phyloP scores from a whole-genome alignment of 30 jellyfish, hydroid and myxozoan species.

The Morbakka virulenta region DNA sequence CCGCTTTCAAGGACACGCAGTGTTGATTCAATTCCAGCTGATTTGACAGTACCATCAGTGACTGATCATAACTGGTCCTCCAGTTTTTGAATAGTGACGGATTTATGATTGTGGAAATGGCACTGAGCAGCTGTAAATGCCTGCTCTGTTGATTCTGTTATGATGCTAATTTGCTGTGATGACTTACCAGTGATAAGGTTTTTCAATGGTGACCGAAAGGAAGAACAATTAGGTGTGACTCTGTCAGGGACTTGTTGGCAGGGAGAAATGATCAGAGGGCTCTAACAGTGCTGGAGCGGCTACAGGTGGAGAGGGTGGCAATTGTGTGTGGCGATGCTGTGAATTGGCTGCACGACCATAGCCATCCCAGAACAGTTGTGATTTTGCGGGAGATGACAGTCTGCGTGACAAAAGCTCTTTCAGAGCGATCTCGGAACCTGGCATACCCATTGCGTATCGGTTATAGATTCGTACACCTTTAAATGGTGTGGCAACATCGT shows the following conservation, averaged over 20 bases:
- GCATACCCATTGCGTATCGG: slow-evolving; percentile 11
- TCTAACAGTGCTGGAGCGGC: slow-evolving; percentile 38
- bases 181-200: slow-evolving; percentile 15
- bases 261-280: slow-evolving; percentile 43
- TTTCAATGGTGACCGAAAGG: slow-evolving; percentile 23
- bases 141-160: slow-evolving; percentile 3
- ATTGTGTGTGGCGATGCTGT: slow-evolving; percentile 42
- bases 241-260: slow-evolving; percentile 46
- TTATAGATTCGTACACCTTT: slow-evolving; percentile 50
- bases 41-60: slow-evolving; percentile 44
- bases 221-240: slow-evolving; percentile 24
- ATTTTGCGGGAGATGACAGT: slow-evolving; percentile 43
- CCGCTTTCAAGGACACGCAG: slow-evolving; percentile 12
- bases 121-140: slow-evolving; percentile 8
- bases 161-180: slow-evolving; percentile 1
- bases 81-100: too few species aligned
- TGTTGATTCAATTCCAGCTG: slow-evolving; percentile 45
- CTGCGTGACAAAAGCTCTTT: slow-evolving; percentile 22
- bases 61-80: slow-evolving; percentile 38
- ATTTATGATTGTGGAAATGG: too few species aligned
- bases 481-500: slow-evolving; percentile 75
- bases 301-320: slow-evolving; percentile 41
- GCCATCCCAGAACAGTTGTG: slow-evolving; percentile 68
- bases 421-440: slow-evolving; percentile 9
- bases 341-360: slow-evolving; percentile 47